Evolutionary conservation across 30 jellyfish, hydroid and myxozoan genomes (phyloP).

Genomic region (Turritopsis dohrnii): DNA sequence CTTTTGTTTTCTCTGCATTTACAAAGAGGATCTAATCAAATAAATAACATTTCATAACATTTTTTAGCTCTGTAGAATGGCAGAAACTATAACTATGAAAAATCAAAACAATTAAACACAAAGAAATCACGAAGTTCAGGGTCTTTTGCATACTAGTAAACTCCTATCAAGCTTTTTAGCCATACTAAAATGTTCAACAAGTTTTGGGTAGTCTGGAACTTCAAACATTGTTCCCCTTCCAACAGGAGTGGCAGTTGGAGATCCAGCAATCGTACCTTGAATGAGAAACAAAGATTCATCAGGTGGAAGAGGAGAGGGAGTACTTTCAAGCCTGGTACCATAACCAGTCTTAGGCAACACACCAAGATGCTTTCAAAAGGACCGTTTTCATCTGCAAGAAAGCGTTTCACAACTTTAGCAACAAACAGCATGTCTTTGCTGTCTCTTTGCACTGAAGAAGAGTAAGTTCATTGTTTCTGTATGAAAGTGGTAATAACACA

Average conservation of each 20-base stretch:
- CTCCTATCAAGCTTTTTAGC: not conserved
- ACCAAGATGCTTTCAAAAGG: too few species aligned
- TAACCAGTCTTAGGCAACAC: not conserved
- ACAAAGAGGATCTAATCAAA: too few species aligned
- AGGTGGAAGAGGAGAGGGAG: constrained; percentile 9
- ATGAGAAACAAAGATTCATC: constrained; percentile 1
- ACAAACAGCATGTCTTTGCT: not conserved
- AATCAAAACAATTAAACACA: too few species aligned
- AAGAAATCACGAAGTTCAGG: too few species aligned
- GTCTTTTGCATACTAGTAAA: too few species aligned
- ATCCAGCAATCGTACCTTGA: not conserved
- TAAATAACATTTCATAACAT: too few species aligned
- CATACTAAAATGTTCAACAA: not conserved
- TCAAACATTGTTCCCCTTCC: constrained; percentile 9
- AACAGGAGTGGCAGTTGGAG: not conserved
- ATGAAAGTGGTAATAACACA: too few species aligned
- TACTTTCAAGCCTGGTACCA: constrained; percentile 9
- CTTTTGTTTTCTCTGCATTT: too few species aligned
- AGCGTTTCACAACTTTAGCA: not conserved
- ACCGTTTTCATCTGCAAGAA: not conserved
- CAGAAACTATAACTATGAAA: too few species aligned
- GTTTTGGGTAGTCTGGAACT: not conserved
- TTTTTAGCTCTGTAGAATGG: too few species aligned
- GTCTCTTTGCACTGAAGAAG: too few species aligned
- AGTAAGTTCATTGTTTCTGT: too few species aligned